These are phyloP conservation scores for Lerista edwardsae DNA, from an alignment of 2,797 vertebrate species.

Conservation along the genomic window DNA sequence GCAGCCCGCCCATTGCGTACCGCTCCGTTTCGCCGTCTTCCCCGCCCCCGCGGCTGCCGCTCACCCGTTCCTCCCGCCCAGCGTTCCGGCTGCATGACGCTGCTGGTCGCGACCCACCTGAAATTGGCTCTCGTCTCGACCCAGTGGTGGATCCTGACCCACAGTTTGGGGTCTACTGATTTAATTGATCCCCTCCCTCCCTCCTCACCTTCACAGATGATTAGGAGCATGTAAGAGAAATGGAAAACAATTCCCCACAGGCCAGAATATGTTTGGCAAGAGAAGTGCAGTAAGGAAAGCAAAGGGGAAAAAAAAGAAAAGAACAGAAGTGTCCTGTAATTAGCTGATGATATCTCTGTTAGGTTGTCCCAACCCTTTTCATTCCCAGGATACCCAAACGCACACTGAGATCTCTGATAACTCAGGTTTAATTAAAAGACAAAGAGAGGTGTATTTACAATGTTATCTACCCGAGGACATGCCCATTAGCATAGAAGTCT, in stretches of 20 bases:
- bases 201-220: constrained; percentile 33
- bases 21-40: too few relatives aligned
- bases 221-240: constrained; percentile 38
- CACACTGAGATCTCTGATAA: constrained; percentile 25
- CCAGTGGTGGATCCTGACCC: too few relatives aligned
- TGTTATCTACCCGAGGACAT: constrained; percentile 41
- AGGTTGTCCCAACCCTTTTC: constrained; percentile 40
- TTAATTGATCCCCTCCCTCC: background rate
- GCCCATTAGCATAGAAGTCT: constrained; percentile 12
- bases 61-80: too few relatives aligned
- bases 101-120: too few relatives aligned
- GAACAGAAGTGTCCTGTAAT: constrained; percentile 18
- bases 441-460: constrained; percentile 29
- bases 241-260: constrained; percentile 37
- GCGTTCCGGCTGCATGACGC: too few relatives aligned
- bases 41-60: too few relatives aligned
- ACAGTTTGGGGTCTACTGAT: too few relatives aligned
- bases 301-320: background rate
- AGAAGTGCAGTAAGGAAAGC: constrained; percentile 29
- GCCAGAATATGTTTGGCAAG: constrained; percentile 25
- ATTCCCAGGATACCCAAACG: constrained; percentile 5
- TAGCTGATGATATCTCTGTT: constrained; percentile 32
- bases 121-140: too few relatives aligned
- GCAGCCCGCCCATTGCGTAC: too few relatives aligned
- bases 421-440: constrained; percentile 36